Evolutionary conservation across 2,888 invertebrate genomes (phyloP), one percentile per base, ranked within the genome.

Genomic region (Mesoligia furuncula): DNA sequence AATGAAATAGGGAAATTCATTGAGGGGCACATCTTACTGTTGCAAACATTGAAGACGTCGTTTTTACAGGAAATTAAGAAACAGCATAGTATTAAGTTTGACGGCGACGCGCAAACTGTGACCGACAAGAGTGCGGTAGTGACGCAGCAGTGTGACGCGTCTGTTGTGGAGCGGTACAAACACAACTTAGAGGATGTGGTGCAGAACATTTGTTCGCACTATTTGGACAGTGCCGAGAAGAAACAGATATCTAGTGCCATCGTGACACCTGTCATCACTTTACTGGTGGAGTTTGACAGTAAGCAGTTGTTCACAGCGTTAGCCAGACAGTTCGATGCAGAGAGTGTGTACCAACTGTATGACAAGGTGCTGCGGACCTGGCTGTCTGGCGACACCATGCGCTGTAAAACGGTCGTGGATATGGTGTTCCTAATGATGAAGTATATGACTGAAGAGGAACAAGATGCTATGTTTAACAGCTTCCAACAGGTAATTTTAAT

Each of bases 361-460:
- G 92, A 95, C 27, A 88, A 90, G 2, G 92, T 92, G 79, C 87
- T 97, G 74, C 91, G 92, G 39, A 87, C 84, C 0, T 97, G 98
- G 97, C 92, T 98, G 72, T 86, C 93, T 0, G 94, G 95, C 0
- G 96, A 97, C 70, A 91, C 95, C 0, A 96, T 97, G 86, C 94
- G 97, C 36, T 96, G 97, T 61, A 97, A 97, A 83, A 91, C 96
- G 54, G 93, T 98, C 4, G 94, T 98, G 3, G 97, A 98, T 88
- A 93, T 98, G 20, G 94, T 97, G 68, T 98, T 98, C 91, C 94
- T 97, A 77, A 90, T 98, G 70, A 90, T 98, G 79, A 94, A 95
- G 54, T 97, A 97, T 84, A 91, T 98, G 85, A 91, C 93, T 39
- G 95, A 97, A 57, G 92, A 93, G 0, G 97, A 97, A 72, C 97